A percentile compares a stretch with the other conserved stretches of the same genome.
These are phyloP conservation scores for Apodemus sylvaticus DNA, from an alignment of 2,113 vertebrate genomes.

Conservation along the genomic window DNA sequence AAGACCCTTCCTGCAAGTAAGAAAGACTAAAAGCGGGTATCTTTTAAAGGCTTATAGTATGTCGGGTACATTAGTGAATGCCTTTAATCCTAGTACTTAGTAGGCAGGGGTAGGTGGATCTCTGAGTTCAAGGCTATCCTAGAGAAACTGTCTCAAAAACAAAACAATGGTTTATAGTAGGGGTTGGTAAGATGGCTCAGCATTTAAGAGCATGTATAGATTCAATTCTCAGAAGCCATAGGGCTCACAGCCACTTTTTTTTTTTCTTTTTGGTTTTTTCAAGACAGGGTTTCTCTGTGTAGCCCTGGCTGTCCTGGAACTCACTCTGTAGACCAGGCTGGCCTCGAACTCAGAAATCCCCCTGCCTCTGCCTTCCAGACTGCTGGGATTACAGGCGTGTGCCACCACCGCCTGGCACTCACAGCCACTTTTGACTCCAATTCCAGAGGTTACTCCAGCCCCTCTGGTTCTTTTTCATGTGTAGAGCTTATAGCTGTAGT, in stretches of 20 bases:
- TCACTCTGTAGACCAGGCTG: background rate
- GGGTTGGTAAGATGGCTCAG: background rate
- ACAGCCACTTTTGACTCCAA: too few species aligned
- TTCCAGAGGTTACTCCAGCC: too few species aligned
- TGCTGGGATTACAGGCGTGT: background rate
- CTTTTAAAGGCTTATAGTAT: background rate
- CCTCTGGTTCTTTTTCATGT: background rate
- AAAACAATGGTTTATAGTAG: background rate
- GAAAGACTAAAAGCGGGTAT: background rate
- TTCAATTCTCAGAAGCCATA: background rate
- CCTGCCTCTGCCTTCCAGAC: background rate
- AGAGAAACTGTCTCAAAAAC: background rate
- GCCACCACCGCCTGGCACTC: background rate
- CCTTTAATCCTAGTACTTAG: background rate
- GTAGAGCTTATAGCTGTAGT: background rate
- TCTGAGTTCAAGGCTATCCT: background rate
- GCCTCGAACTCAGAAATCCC: background rate
- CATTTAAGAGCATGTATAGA: background rate
- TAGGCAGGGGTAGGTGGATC: background rate
- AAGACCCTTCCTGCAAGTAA: background rate
- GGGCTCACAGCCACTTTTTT: background rate
- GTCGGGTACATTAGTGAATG: background rate
- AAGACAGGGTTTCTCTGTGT: background rate
- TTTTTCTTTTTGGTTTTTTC: too few species aligned
- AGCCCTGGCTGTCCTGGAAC: background rate